Evolutionary conservation across 2,888 invertebrate genomes (phyloP).

Genomic region (Sclerodermus sp.): DNA sequence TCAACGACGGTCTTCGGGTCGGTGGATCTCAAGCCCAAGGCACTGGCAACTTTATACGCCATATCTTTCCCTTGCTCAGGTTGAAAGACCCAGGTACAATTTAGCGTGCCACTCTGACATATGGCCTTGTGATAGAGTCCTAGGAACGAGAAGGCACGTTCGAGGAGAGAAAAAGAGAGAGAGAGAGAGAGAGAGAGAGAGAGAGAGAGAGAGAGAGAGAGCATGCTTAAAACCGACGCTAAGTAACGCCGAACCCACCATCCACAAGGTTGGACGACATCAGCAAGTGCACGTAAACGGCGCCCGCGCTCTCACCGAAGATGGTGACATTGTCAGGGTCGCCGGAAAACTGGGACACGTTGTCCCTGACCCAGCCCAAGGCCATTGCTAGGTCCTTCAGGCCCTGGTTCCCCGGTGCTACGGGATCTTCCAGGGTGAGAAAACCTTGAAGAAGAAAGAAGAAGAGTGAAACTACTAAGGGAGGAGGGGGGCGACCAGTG

Average conservation of each 20-base stretch:
- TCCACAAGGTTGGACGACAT: conserved; percentile 17
- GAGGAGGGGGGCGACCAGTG: no score
- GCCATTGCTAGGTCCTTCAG: conserved; percentile 40
- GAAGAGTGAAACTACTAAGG: neutral
- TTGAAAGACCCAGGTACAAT: conserved; percentile 13
- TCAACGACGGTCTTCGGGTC: conserved; percentile 23
- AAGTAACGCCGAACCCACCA: no score
- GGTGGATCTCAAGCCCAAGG: conserved; percentile 15
- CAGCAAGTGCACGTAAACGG: conserved; percentile 30
- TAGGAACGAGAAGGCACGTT: conserved; percentile 8
- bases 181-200: no score
- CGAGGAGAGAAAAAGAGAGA: neutral
- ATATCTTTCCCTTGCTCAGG: conserved; percentile 3
- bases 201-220: no score
- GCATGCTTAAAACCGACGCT: no score
- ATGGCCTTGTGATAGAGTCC: conserved; percentile 25
- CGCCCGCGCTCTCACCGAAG: conserved; percentile 42
- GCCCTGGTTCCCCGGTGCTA: conserved; percentile 41
- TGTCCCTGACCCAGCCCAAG: conserved; percentile 34
- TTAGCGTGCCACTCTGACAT: conserved; percentile 15
- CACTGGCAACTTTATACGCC: conserved; percentile 12
- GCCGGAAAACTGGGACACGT: conserved; percentile 38
- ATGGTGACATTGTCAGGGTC: conserved; percentile 38
- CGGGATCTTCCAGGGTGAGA: conserved; percentile 24
- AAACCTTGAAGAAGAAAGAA: conserved; percentile 21